Evolutionary conservation across 1,140 invertebrate species (phyloP), one percentile per base, ranked within the genome.

Genomic region (Eriosoma lanigerum): DNA sequence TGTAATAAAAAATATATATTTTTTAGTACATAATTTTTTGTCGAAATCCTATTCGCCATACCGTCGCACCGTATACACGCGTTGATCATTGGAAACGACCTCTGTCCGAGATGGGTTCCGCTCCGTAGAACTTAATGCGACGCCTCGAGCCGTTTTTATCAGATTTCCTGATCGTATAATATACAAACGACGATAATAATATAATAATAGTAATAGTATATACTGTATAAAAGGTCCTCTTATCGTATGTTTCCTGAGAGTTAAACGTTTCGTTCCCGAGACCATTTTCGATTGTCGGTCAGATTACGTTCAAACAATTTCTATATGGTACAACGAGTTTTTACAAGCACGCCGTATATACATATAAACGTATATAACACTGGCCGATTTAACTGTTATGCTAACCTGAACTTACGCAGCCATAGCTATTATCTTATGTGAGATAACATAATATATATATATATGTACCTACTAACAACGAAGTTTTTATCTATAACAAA

Each of bases 121-220:
- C n/a, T 68, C 64, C 64, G 64, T 46, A 68, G 44, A 46, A 68
- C 64, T 68, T 46, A 15, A 68, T 19, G 64, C 38, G 64, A 68
- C 64, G 64, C 64, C 64, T 68, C 21, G 21, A 48, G 38, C 21
- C 21, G 38, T 46, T 32, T 29, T 68, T 68, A 46, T 68, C 64
- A n/a, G 15, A 46, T 44, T 24, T 21, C 12, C 64, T 38, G 64
- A 68, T 46, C 13, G 19, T 26, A 46, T 17, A 21, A 21, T 13
- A 24, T 26, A 38, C 38, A 44, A 21, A 68, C 64, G 24, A 62
- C 5, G 38, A 21, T 44, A 44, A 46, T 66, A 66, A 21, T 10
- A 24, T 56, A 24, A 48, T 48, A 48, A 48, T 66, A 66, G 21
- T n/a, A n/a, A n/a, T n/a, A n/a, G n/a, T n/a, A n/a, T n/a, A n/a